Evolutionary conservation across 2,888 invertebrate genomes (phyloP).

Genomic region (Phorcus lineatus): DNA sequence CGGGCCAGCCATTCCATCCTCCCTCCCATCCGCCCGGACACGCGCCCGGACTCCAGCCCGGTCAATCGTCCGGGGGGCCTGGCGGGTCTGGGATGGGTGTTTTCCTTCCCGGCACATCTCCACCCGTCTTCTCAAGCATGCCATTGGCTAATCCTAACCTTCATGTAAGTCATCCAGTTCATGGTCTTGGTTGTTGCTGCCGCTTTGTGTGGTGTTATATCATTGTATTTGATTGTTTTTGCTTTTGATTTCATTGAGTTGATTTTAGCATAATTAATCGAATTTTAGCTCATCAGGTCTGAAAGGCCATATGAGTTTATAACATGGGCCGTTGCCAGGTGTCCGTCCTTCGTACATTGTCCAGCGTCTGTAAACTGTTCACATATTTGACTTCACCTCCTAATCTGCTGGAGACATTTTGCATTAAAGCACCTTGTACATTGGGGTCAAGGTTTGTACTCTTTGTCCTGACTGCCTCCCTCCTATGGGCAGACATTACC

Average conservation of each 20-base stretch:
- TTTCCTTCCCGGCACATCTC: conserved; percentile 65
- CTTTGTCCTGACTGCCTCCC: no score
- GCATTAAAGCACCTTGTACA: no score
- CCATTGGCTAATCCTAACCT: conserved; percentile 32
- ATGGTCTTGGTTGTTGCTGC: neutral
- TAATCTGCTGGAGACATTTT: no score
- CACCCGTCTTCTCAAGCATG: conserved; percentile 65
- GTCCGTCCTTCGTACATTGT: no score
- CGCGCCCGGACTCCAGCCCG: conserved; percentile 11
- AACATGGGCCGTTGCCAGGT: no score
- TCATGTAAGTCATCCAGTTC: conserved; percentile 35
- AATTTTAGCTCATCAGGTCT: no score
- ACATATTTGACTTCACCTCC: no score
- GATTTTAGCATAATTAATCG: neutral
- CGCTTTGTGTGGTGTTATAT: neutral
- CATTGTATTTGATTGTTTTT: neutral
- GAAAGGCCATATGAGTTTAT: no score
- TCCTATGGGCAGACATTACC: no score
- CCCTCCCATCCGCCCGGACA: conserved; percentile 41
- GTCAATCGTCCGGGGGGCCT: neutral
- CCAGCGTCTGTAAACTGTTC: no score
- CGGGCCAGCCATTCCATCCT: conserved; percentile 45
- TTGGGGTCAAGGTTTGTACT: no score
- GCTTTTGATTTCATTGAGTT: neutral
- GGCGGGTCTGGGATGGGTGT: neutral